phyloP scores from a whole-genome alignment of 2,888 invertebrate species.

The Agrochola lychnidis region DNA sequence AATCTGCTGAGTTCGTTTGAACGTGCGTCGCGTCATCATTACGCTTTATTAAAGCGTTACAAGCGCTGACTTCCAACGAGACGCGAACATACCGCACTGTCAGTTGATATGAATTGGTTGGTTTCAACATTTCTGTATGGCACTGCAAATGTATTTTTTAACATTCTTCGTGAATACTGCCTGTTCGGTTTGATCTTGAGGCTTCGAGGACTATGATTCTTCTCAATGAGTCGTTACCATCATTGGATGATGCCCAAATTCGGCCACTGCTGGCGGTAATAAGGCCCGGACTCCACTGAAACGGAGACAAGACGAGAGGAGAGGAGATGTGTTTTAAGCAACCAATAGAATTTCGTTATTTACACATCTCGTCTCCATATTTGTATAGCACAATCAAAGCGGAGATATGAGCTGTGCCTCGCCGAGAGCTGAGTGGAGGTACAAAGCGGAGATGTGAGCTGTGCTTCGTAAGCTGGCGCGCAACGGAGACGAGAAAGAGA shows the following conservation, averaged over 20 bases:
- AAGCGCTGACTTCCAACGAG: conserved; percentile 50
- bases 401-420: too few relatives aligned
- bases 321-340: too few relatives aligned
- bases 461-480: too few relatives aligned
- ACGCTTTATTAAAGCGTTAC: conserved; percentile 69
- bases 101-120: conserved; percentile 29
- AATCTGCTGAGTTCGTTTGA: conserved; percentile 64
- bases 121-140: neutral
- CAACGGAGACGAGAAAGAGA: too few relatives aligned
- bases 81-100: conserved; percentile 38
- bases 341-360: too few relatives aligned
- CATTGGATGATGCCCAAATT: neutral
- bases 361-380: too few relatives aligned
- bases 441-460: too few relatives aligned
- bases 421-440: too few relatives aligned
- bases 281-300: too few relatives aligned
- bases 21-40: conserved; percentile 64
- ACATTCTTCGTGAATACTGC: neutral
- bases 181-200: neutral
- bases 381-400: too few relatives aligned
- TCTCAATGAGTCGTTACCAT: neutral
- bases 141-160: neutral
- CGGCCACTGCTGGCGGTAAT: too few relatives aligned
- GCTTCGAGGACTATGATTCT: neutral
- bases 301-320: too few relatives aligned